Base-by-base conservation (phyloP, 2,888 invertebrate genomes). In the Hypomecis punctinalis region DNA sequence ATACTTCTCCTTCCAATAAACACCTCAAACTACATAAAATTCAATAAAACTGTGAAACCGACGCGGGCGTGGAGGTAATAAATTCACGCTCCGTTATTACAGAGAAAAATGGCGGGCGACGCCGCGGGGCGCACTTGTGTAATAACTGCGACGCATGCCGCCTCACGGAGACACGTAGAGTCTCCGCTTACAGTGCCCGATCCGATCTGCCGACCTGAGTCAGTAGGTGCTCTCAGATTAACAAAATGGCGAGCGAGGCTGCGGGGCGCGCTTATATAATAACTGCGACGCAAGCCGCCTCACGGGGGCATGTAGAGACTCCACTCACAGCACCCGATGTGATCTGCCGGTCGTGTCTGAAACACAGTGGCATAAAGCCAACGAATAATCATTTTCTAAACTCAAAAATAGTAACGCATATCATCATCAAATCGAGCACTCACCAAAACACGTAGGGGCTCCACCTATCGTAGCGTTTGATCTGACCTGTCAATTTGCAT, bases 201-300 rank as follows among this genome's bases (percentile, higher is more conserved):
- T 3, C 23, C 23, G 23, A 23, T 23, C 23, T 23, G 23, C 23
- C 23, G 23, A 23, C 3, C 23, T 23, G 23, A 1, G 23, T 23
- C 23, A 23, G 23, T 23, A 23, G n/a, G n/a, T n/a, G n/a, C n/a
- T n/a, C n/a, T n/a, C n/a, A n/a, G n/a, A n/a, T n/a, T n/a, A n/a
- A n/a, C n/a, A 23, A 47, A 54, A 59, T 43, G 5, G 63, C 58
- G 35, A 49, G 54, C 9, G 54, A 53, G 58, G 48, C 63, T 58
- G 48, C 63, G 54, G 63, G 63, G 63, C 8, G 63, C 7, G 47
- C 63, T 54, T 33, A 43, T 53, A 37, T 63, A 63, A 58, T 63
- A 58, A 47, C 46, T 23, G 10, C 1, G n/a, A 42, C 40, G 61
- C 33, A 51, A 46, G 46, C 51, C 10, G 3, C 35, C 62, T 39